phyloP scores from a whole-genome alignment of 2,113 vertebrate species.

The Acinonyx jubatus region DNA sequence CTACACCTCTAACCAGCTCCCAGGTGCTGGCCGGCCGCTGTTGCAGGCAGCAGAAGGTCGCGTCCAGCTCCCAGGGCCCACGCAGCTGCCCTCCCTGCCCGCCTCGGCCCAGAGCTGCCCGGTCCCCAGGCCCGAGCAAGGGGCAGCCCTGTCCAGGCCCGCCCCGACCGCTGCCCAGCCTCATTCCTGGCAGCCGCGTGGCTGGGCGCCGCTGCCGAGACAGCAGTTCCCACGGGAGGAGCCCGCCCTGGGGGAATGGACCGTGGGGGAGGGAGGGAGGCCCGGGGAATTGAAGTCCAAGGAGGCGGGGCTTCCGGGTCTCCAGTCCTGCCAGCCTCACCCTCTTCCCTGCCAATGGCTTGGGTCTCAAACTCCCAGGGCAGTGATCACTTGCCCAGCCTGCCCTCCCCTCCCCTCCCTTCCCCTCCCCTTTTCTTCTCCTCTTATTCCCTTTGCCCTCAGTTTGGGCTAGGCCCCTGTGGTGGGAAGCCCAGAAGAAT shows the following conservation, averaged over 20 bases:
- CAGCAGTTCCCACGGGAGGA: slow-evolving; percentile 76
- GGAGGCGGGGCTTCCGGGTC: not conserved
- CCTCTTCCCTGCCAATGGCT: not conserved
- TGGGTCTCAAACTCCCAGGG: not conserved
- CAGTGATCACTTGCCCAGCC: no score
- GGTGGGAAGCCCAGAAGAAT: not conserved
- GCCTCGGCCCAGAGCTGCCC: not conserved
- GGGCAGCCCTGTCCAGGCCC: not conserved
- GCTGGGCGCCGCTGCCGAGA: slow-evolving; percentile 16
- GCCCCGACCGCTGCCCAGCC: not conserved
- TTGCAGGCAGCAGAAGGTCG: not conserved
- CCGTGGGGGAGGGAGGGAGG: not conserved
- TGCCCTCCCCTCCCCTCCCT: not conserved
- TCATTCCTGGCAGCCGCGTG: slow-evolving; percentile 15
- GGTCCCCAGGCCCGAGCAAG: not conserved
- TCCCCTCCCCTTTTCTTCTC: not conserved
- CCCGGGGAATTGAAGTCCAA: not conserved
- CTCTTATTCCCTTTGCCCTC: not conserved
- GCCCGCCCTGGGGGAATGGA: not conserved
- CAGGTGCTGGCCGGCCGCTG: not conserved
- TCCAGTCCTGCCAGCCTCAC: not conserved
- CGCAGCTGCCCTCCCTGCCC: not conserved
- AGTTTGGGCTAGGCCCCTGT: no score
- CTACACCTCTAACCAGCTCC: not conserved
- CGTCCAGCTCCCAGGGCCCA: not conserved